Percentiles rank a stretch among this genome's conserved stretches.
phyloP scores from a whole-genome alignment of 92 coral and sea anemone genomes.

The Virgularia gustaviana region DNA sequence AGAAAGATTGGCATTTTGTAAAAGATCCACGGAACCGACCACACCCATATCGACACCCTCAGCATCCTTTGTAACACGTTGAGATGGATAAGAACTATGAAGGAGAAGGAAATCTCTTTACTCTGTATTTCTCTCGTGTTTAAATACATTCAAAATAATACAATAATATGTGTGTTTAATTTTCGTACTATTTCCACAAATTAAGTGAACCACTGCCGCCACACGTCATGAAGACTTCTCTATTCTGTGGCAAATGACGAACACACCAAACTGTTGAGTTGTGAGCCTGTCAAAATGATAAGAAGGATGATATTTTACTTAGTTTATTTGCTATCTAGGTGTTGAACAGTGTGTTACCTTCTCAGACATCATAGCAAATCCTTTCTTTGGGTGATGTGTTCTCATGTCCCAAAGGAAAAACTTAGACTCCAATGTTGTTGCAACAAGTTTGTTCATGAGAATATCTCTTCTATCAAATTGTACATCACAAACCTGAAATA shows the following conservation, averaged over 20 bases:
- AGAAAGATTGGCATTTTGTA: slow-evolving; percentile 87
- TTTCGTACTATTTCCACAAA: slow-evolving; percentile 98
- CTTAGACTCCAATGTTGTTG: slow-evolving; percentile 91
- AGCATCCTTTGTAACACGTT: slow-evolving; percentile 80
- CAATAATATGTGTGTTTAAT: neutral
- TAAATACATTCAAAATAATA: neutral
- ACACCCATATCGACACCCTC: slow-evolving; percentile 86
- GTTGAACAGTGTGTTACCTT: slow-evolving; percentile 74
- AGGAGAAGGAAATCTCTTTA: neutral
- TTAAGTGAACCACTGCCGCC: slow-evolving; percentile 92
- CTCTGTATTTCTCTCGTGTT: too few species aligned
- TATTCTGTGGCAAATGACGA: slow-evolving; percentile 86
- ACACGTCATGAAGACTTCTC: slow-evolving; percentile 94
- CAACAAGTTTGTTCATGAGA: slow-evolving; percentile 88
- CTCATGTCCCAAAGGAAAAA: slow-evolving; percentile 92
- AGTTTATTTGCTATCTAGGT: too few species aligned
- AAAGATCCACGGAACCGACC: slow-evolving; percentile 75
- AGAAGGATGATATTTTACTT: too few species aligned
- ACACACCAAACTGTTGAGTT: slow-evolving; percentile 96
- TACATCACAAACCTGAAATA: slow-evolving; percentile 77
- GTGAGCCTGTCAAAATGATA: slow-evolving; percentile 65
- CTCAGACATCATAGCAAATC: slow-evolving; percentile 82
- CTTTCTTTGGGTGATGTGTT: slow-evolving; percentile 89
- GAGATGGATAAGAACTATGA: slow-evolving; percentile 84
- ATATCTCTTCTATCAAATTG: slow-evolving; percentile 97